Percentiles rank a stretch among this genome's conserved stretches.
These are phyloP conservation scores for Nyctibius bracteatus DNA, from an alignment of 2,113 vertebrate species.

Conservation along the genomic window DNA sequence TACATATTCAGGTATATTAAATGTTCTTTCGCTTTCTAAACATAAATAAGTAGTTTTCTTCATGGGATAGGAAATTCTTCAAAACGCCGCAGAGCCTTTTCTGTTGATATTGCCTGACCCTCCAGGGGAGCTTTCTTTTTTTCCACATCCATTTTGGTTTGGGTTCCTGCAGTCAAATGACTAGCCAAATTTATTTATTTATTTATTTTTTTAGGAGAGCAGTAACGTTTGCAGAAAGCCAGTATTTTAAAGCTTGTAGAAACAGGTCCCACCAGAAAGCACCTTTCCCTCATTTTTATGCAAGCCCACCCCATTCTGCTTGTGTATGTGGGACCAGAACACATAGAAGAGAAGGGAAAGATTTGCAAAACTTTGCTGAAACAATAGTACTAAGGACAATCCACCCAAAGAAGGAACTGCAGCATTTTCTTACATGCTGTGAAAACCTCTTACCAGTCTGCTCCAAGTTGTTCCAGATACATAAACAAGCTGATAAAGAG, in stretches of 20 bases:
- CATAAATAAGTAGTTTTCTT: background rate
- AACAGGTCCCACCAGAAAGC: background rate
- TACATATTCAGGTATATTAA: background rate
- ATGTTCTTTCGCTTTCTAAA: background rate
- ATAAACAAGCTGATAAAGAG: conserved; percentile 12
- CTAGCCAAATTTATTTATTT: background rate
- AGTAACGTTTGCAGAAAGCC: background rate
- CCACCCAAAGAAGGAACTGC: background rate
- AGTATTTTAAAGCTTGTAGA: background rate
- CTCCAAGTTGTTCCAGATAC: conserved; percentile 10
- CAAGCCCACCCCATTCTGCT: background rate
- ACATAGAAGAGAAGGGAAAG: background rate
- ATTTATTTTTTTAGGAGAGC: background rate
- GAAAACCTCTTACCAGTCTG: background rate
- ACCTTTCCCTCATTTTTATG: background rate
- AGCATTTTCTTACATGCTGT: background rate
- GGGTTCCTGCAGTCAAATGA: background rate
- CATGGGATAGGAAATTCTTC: background rate
- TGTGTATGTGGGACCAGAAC: background rate
- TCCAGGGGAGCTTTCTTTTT: background rate
- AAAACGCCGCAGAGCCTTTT: background rate
- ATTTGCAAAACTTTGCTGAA: background rate
- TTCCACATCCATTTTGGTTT: background rate
- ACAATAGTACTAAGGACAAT: background rate
- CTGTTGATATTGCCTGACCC: background rate